Percentiles rank a stretch among this genome's conserved stretches.
These are phyloP conservation scores for Dysmachus trigonus DNA, from an alignment of 2,888 invertebrate genomes.

Conservation along the genomic window DNA sequence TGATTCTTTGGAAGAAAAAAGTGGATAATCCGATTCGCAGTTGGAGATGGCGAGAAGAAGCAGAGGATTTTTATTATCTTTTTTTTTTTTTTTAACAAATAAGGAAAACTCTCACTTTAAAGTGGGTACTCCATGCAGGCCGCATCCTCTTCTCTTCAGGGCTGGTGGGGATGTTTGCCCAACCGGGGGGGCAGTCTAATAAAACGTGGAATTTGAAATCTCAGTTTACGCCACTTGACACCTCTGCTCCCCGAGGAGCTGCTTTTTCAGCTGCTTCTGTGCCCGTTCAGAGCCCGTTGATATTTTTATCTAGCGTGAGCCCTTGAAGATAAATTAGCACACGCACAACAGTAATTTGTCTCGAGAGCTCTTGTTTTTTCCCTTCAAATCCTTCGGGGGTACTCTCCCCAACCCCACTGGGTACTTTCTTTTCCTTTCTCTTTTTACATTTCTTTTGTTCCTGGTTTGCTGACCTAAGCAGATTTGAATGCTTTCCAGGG, in stretches of 20 bases:
- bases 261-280: background rate
- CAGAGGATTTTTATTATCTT: background rate
- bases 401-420: background rate
- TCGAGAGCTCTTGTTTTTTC: conserved; percentile 32
- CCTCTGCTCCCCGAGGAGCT: conserved; percentile 22
- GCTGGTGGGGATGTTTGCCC: background rate
- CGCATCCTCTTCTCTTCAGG: background rate
- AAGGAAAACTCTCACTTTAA: background rate
- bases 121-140: background rate
- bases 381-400: background rate
- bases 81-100: background rate
- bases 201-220: conserved; percentile 34
- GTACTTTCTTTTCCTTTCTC: background rate
- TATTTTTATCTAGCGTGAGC: conserved; percentile 27
- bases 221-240: conserved; percentile 32
- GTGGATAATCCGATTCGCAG: background rate
- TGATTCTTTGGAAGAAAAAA: background rate
- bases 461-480: conserved; percentile 1
- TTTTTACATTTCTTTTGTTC: background rate
- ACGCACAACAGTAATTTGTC: conserved; percentile 41
- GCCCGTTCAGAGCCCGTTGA: background rate
- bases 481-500: background rate
- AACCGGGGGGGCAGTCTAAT: conserved; percentile 18
- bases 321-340: conserved; percentile 38
- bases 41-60: background rate